Conservation (phyloP, 2,888 invertebrate genomes). For the Pristionchus exspectatus region DNA sequence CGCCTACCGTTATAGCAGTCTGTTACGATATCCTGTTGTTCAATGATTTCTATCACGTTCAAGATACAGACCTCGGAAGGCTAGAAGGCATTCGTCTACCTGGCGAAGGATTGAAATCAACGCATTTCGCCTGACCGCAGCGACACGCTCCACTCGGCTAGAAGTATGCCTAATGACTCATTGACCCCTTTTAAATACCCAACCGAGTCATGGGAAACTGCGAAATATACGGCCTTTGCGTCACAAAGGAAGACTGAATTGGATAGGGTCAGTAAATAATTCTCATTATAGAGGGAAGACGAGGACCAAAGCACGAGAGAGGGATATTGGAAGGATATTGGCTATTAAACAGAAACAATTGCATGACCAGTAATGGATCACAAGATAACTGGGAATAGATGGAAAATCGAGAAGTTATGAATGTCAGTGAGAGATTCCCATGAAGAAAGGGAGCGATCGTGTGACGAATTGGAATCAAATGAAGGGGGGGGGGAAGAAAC, state of each 20-base stretch:
- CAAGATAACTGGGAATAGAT: background rate
- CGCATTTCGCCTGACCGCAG: too few species aligned
- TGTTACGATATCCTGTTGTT: background rate
- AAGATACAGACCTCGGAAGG: too few species aligned
- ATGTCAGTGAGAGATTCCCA: background rate
- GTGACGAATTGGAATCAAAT: constrained; percentile 4
- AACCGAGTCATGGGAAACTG: background rate
- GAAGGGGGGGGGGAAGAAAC: background rate
- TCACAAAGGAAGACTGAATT: constrained; percentile 35
- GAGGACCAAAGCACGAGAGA: background rate
- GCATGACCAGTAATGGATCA: background rate
- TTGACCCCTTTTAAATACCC: background rate
- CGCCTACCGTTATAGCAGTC: too few species aligned
- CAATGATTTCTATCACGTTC: too few species aligned
- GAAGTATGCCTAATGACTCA: background rate
- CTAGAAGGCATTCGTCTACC: too few species aligned
- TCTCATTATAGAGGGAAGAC: background rate
- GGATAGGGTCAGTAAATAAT: constrained; percentile 23
- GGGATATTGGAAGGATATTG: background rate
- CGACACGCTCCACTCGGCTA: too few species aligned
- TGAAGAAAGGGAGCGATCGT: background rate
- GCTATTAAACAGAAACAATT: background rate
- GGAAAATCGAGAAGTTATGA: background rate
- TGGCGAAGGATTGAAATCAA: too few species aligned
- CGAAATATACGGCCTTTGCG: background rate